Base-by-base conservation (phyloP, 1,140 invertebrate genomes). In the Magallana angulata region DNA sequence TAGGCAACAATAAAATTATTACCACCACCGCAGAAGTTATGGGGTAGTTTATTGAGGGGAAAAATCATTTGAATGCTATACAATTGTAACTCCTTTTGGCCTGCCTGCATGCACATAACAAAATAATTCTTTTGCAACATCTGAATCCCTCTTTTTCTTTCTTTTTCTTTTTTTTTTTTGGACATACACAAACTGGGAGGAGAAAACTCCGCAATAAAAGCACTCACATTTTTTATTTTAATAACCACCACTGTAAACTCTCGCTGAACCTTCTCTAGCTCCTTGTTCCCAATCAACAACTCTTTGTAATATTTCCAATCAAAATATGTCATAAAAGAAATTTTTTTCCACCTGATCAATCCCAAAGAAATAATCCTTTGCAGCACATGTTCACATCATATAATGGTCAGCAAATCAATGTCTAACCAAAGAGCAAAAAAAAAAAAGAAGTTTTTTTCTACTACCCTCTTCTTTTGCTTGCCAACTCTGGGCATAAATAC, bases 301-400 rank as follows among this genome's bases (percentile, higher is more conserved):
- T 76, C 68, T 76, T 76, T 76, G 68, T 76, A 76, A 76, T 76
- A 76, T 76, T 76, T 76, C 68, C 68, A 76, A 76, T 76, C 68
- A 76, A 76, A 76, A 76, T 76, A 76, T 76, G 68, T 76, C 24
- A 76, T 76, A 76, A 76, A 76, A 76, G 68, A 76, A 76, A 11
- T 30, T 48, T 48, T 64, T 76, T 76, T 76, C 68, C 68, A 76
- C 68, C 68, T 76, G 68, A 24, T 76, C 68, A 76, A 76, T 76
- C 36, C 68, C 68, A 76, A 12, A 76, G 68, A 76, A 76, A 76
- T 76, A 76, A 76, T 76, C 68, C 68, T 24, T 76, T 76, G 68
- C 24, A 76, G 18, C 68, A 76, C 68, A 76, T 76, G 68, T 76
- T 76, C 68, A 30, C 36, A 76, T 76, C 68, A 71, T 76, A 76